These are phyloP conservation scores for Rattus rattus DNA, from an alignment of 2,113 vertebrate genomes.

Conservation along the genomic window DNA sequence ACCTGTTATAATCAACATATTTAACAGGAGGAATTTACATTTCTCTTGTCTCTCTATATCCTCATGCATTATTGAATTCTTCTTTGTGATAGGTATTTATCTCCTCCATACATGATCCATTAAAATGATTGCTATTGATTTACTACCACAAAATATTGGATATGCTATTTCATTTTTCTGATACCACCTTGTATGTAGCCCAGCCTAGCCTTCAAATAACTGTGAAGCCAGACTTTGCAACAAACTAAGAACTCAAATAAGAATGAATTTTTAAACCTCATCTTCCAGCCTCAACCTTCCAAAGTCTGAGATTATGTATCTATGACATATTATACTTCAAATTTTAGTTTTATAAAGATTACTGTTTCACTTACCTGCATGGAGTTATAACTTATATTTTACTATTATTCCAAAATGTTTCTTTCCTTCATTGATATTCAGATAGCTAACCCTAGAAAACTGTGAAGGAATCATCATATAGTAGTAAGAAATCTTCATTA, in stretches of 20 bases:
- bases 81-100: not conserved
- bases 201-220: not conserved
- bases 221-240: not conserved
- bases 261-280: not conserved
- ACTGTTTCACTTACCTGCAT: not conserved
- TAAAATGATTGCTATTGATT: not conserved
- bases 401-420: not conserved
- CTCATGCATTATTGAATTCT: not conserved
- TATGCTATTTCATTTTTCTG: not conserved
- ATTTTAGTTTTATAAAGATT: not conserved
- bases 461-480: accelerated
- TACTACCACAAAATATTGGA: not conserved
- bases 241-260: not conserved
- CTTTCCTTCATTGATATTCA: not conserved
- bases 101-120: not conserved
- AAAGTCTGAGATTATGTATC: not conserved
- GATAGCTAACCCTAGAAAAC: not conserved
- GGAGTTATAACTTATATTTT: not conserved
- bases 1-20: not conserved
- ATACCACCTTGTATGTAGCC: not conserved
- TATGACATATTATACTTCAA: not conserved
- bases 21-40: not conserved
- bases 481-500: not conserved
- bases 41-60: not conserved
- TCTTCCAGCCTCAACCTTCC: no score